Evolutionary conservation across 2,113 vertebrate species (phyloP).

Genomic region (Mixornis gularis): DNA sequence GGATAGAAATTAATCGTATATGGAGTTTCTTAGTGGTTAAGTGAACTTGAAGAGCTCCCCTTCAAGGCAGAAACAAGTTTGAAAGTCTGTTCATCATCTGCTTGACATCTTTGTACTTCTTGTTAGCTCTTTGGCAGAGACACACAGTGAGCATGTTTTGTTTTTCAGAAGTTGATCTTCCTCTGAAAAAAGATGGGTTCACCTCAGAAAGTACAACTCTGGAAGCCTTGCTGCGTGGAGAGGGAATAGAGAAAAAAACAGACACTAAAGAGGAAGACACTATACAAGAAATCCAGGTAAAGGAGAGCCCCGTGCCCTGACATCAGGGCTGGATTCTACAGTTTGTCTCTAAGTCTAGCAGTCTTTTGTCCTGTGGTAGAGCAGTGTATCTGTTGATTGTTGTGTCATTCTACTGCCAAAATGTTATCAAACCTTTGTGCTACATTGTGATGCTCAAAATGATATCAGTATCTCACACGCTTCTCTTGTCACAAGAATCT

Average conservation of each 20-base stretch:
- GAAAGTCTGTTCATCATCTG: not conserved
- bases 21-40: not conserved
- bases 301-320: not conserved
- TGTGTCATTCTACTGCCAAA: not conserved
- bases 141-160: not conserved
- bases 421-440: slow-evolving; percentile 1
- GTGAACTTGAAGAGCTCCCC: not conserved
- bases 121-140: not conserved
- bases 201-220: slow-evolving; percentile 88
- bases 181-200: slow-evolving; percentile 81
- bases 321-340: not conserved
- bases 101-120: not conserved
- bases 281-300: slow-evolving; percentile 92
- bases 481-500: not conserved
- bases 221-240: slow-evolving; percentile 90
- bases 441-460: not conserved
- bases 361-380: not conserved
- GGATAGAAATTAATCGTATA: not conserved
- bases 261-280: slow-evolving; percentile 89
- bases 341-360: not conserved
- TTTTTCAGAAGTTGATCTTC: slow-evolving; percentile 78
- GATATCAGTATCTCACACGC: not conserved
- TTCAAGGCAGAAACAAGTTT: not conserved
- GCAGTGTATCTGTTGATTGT: not conserved
- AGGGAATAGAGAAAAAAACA: slow-evolving; percentile 86